Base-by-base conservation (phyloP, 2,888 invertebrate species). In the Eupithecia subumbrata region DNA sequence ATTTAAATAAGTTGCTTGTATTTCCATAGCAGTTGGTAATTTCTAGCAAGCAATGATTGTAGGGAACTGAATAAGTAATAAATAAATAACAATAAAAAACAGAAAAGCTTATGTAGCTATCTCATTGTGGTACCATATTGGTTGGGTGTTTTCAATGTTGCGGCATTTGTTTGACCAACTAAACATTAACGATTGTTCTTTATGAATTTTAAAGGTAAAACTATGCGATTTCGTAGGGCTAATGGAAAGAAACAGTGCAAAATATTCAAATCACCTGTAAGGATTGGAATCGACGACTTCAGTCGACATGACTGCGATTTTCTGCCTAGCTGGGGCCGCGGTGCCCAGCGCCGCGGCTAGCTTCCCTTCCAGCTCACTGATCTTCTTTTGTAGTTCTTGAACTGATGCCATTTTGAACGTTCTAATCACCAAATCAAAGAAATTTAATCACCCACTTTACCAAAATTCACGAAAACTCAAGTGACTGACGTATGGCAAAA, bases 231-330 rank as follows among this genome's bases (percentile, higher is more conserved):
- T 48, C 5, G 37, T n/a, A 3, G 34, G 25, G 25, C 0, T 40
- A 68, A 30, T 9, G 5, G 22, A 12, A 16, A 14, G 18, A 73
- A 69, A 18, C 71, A 56, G 25, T 4, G n/a, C 52, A 67, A 77
- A 80, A 77, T 74, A 67, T 25, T 5, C 0, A 63, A 84, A 85
- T 85, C 94, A 98, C 98, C 98, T 98, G 96, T 99, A 99, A 0
- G 99, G 99, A 95, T 99, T 99, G 1, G 98, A 97, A 94, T 99
- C 99, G 16, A 98, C 97, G 14, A 99, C 99, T 96, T 99, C 99
- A 0, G 98, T 96, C 66, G 99, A 99, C 98, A 99, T 99, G 84
- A 97, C 96, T 30, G 96, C 95, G 84, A 99, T 98, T 95, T 97
- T 98, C 82, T 96, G 94, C 74, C 98, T 95, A n/a, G 84, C 90